Percentiles rank a stretch among this genome's conserved stretches.
phyloP scores from a whole-genome alignment of 2,797 vertebrate species.

The Coranthus polyacanthus region DNA sequence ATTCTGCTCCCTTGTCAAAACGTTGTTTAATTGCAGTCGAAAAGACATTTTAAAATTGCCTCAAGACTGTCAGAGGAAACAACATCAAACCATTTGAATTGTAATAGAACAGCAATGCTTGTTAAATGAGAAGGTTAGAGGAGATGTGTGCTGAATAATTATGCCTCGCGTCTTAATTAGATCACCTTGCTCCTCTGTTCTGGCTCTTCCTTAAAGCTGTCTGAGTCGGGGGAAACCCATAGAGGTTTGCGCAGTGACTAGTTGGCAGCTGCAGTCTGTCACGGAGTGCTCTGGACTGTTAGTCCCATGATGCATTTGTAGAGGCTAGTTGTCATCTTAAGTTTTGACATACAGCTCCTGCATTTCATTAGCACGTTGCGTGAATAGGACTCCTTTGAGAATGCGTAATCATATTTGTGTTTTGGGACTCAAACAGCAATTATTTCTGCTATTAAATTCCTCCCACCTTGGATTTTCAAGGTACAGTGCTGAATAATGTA shows the following conservation, averaged over 20 bases:
- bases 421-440: constrained; percentile 45
- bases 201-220: constrained; percentile 44
- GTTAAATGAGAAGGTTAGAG: constrained; percentile 10
- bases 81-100: constrained; percentile 24
- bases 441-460: constrained; percentile 45
- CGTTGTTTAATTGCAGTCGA: constrained; percentile 15
- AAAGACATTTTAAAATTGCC: constrained; percentile 1
- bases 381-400: constrained; percentile 35
- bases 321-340: constrained; percentile 30
- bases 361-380: constrained; percentile 27
- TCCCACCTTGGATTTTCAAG: constrained; percentile 42
- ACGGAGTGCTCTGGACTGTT: constrained; percentile 41
- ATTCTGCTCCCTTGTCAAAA: background rate
- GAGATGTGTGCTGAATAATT: constrained; percentile 48
- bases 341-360: constrained; percentile 34
- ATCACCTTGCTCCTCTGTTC: constrained; percentile 47
- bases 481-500: constrained; percentile 48
- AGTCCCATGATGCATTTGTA: constrained; percentile 51
- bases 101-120: constrained; percentile 3
- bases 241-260: constrained; percentile 38
- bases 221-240: constrained; percentile 22
- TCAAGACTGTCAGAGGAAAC: constrained; percentile 4
- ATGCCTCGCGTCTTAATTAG: constrained; percentile 63
- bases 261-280: constrained; percentile 64
- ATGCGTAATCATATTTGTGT: constrained; percentile 45